Evolutionary conservation across 2,113 vertebrate species (phyloP), one percentile per base, ranked within the genome.

Genomic region (Notothenia coriiceps): DNA sequence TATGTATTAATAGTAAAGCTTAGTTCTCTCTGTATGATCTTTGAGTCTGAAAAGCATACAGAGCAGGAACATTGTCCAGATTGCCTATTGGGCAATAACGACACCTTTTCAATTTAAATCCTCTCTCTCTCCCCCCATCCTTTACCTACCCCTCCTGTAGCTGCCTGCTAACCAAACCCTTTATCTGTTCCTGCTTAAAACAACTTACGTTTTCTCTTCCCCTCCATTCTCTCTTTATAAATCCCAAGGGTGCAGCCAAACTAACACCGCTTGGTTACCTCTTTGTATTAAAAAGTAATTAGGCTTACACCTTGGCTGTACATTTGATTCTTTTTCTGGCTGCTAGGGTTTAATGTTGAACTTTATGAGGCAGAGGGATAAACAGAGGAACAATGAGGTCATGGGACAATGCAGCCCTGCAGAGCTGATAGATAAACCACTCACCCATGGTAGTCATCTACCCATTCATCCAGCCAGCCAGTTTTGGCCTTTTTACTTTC

Each of bases 231-330:
- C 57, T 77, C 70, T 80, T 86, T 77, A 79, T 74, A 79, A 89
- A 83, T 82, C 84, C 83, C 84, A 71, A 85, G 85, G 81, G 77
- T 77, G 76, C 83, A 82, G 77, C 68, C 64, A 69, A 91, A 86
- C 64, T 73, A 78, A 86, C 52, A 29, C 67, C 12, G 70, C 88
- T 86, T 87, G 83, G 83, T 89, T 90, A 84, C 70, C 60, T 85
- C 86, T 82, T 83, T 64, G 78, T 80, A 76, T 89, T 85, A 84
- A 82, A 83, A 82, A 75, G 74, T 86, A 87, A 91, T 89, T 88
- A 82, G 85, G 55, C 79, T 64, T 67, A 87, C 79, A 63, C 71
- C 22, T 44, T 77, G 64, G 70, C 17, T 13, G 64, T 56, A 68
- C 55, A 46, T 80, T 80, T 86, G 78, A 86, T 83, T 93, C 43